Percentiles rank a stretch among this genome's conserved stretches.
phyloP scores from a whole-genome alignment of 2,797 vertebrate genomes.

The Emys orbicularis region DNA sequence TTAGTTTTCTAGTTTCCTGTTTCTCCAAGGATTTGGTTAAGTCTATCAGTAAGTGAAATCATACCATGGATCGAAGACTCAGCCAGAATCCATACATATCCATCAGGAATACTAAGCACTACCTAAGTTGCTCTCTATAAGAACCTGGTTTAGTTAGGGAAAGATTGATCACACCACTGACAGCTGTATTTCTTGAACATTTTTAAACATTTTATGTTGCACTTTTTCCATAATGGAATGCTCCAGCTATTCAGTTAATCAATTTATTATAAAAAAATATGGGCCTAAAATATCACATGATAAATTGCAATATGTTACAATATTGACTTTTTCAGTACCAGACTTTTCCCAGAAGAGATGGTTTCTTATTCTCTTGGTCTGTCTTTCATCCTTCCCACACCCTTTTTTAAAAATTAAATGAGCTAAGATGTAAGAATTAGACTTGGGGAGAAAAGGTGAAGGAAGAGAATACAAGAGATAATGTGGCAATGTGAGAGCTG shows the following conservation, averaged over 20 bases:
- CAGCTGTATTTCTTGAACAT: background rate
- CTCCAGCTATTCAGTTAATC: background rate
- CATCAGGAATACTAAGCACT: background rate
- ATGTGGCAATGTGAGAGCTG: accelerated
- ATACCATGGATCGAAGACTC: constrained; percentile 20
- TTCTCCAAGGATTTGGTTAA: constrained; percentile 12
- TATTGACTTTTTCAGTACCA: background rate
- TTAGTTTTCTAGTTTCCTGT: background rate
- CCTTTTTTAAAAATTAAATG: background rate
- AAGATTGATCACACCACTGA: background rate
- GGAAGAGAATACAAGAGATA: background rate
- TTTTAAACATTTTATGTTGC: background rate
- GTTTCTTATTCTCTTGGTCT: background rate
- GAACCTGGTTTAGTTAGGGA: background rate
- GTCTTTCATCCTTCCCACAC: background rate
- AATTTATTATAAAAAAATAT: constrained; percentile 18
- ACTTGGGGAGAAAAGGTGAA: background rate
- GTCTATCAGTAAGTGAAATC: constrained; percentile 20
- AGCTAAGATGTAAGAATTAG: background rate
- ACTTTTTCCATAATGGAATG: background rate
- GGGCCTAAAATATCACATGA: background rate
- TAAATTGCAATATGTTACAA: constrained; percentile 29
- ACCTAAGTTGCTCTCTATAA: background rate
- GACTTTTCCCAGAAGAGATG: background rate
- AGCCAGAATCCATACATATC: background rate